A percentile compares a stretch with the other conserved stretches of the same genome.
phyloP scores from a whole-genome alignment of 1,140 invertebrate genomes.

The Himalopsyche phryganea region DNA sequence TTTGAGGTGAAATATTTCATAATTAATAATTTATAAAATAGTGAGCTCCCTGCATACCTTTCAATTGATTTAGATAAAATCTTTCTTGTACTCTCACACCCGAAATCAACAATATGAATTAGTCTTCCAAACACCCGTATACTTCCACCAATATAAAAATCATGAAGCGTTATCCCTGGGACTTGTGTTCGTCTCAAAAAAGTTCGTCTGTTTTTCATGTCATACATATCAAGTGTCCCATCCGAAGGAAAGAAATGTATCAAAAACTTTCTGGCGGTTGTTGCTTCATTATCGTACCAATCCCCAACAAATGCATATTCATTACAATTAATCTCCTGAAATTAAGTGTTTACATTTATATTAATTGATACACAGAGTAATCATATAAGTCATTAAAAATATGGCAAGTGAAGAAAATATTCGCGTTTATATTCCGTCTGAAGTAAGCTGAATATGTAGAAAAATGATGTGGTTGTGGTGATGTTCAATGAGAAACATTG shows the following conservation, averaged over 20 bases:
- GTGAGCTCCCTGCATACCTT: slow-evolving; percentile 52
- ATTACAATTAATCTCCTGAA: slow-evolving; percentile 46
- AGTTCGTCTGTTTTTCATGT: slow-evolving; percentile 67
- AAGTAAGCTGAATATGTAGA: no score
- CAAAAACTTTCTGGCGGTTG: slow-evolving; percentile 66
- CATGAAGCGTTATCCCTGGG: slow-evolving; percentile 61
- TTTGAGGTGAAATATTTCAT: no score
- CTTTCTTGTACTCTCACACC: slow-evolving; percentile 62
- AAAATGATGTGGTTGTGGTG: no score
- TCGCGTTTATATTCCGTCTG: no score
- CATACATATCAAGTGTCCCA: slow-evolving; percentile 77
- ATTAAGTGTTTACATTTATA: slow-evolving; percentile 15
- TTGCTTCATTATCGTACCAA: slow-evolving; percentile 78
- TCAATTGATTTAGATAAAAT: slow-evolving; percentile 58
- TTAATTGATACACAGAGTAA: no score
- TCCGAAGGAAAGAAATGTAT: slow-evolving; percentile 72
- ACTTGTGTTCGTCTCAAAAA: slow-evolving; percentile 74
- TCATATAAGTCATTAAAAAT: no score
- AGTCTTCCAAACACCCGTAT: slow-evolving; percentile 74
- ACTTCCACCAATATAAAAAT: slow-evolving; percentile 74
- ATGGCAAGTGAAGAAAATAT: no score
- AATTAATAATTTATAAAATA: no score
- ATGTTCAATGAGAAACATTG: no score
- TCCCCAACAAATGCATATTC: slow-evolving; percentile 68
- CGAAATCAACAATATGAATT: slow-evolving; percentile 76